A percentile compares a stretch with the other conserved stretches of the same genome.
These are phyloP conservation scores for Drosophila neoperkinsi DNA, from an alignment of 2,888 invertebrate species.

Conservation along the genomic window DNA sequence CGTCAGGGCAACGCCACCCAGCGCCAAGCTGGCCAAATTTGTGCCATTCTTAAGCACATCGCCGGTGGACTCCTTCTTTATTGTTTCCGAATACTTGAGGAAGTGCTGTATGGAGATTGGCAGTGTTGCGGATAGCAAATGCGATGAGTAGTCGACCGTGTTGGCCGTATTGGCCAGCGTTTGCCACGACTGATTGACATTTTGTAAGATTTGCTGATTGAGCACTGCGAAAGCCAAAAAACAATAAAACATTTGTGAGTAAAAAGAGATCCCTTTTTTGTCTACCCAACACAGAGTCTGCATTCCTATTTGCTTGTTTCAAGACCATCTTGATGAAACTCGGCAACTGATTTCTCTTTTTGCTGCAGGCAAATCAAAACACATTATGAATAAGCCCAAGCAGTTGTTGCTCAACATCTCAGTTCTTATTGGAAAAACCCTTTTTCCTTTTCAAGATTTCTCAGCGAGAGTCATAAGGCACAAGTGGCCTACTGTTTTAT, in stretches of 20 bases:
- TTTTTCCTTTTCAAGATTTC: not conserved
- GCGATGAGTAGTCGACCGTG: slow-evolving; percentile 85
- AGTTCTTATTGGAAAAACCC: not conserved
- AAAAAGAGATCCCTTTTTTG: not conserved
- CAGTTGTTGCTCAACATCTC: not conserved
- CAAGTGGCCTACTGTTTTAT: not conserved
- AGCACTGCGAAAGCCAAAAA: slow-evolving; percentile 72
- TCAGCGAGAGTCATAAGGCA: no score
- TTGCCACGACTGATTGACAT: slow-evolving; percentile 85
- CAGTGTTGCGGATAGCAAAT: slow-evolving; percentile 85
- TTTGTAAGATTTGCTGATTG: slow-evolving; percentile 85
- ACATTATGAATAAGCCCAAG: not conserved
- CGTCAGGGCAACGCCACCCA: slow-evolving; percentile 83
- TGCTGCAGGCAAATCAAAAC: not conserved
- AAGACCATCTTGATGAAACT: not conserved
- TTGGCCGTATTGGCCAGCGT: slow-evolving; percentile 85
- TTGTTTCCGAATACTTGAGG: slow-evolving; percentile 86
- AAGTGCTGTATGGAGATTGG: slow-evolving; percentile 86
- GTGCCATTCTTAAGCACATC: slow-evolving; percentile 85
- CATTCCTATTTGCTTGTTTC: not conserved
- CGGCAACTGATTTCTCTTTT: not conserved
- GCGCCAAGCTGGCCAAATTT: slow-evolving; percentile 84
- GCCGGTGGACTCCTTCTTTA: slow-evolving; percentile 85
- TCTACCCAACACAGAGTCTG: not conserved
- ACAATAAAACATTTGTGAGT: slow-evolving; percentile 1